Evolutionary conservation across 2,888 invertebrate species (phyloP).

Genomic region (Melanchra persicariae): DNA sequence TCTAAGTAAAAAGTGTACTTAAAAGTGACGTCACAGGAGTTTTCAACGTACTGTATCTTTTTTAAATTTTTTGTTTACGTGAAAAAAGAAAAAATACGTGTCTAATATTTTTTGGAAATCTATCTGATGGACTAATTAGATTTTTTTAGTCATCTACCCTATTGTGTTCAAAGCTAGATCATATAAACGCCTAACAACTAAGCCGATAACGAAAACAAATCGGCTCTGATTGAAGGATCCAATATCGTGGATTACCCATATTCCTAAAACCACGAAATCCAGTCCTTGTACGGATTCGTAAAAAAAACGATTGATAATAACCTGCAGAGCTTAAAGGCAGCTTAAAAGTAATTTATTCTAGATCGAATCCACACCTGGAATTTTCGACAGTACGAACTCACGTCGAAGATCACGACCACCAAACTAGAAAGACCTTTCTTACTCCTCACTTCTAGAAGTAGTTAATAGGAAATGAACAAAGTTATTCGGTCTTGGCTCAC

Average conservation of each 20-base stretch:
- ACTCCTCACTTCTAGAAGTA: slow-evolving; percentile 6
- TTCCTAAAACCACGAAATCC: slow-evolving; percentile 7
- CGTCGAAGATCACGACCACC: slow-evolving; percentile 41
- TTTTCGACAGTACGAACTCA: slow-evolving; percentile 48
- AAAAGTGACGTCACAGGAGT: no score
- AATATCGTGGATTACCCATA: slow-evolving; percentile 17
- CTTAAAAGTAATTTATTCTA: slow-evolving; percentile 58
- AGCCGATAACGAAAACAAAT: slow-evolving; percentile 14
- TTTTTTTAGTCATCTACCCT: no score
- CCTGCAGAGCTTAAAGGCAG: slow-evolving; percentile 16
- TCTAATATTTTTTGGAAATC: no score
- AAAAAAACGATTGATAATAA: slow-evolving; percentile 6
- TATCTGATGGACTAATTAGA: no score
- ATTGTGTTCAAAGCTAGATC: not conserved
- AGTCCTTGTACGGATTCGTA: slow-evolving; percentile 10
- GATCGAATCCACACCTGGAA: slow-evolving; percentile 58
- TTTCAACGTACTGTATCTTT: no score
- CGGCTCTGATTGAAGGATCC: not conserved
- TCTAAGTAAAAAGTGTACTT: no score
- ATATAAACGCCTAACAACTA: not conserved
- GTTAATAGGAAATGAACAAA: slow-evolving; percentile 9
- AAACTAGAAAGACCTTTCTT: slow-evolving; percentile 43
- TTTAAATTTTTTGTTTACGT: no score
- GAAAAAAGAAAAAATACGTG: no score
- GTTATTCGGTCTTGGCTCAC: slow-evolving; percentile 62